These are phyloP conservation scores for Carettochelys insculpta DNA, from an alignment of 2,113 vertebrate genomes.

Conservation along the genomic window DNA sequence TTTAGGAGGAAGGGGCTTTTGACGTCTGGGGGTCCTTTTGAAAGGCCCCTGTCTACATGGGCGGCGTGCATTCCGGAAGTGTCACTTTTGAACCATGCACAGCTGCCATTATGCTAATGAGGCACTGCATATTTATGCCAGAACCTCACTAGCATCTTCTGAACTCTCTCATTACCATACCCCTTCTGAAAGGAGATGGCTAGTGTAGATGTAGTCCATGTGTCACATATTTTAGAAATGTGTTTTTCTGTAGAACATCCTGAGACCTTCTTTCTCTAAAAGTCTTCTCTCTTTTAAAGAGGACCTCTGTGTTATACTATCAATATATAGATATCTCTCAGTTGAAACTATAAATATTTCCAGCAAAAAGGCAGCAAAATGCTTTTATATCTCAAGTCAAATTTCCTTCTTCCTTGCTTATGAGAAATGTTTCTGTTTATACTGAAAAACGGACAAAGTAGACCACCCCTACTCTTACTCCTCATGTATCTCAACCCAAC, in stretches of 20 bases:
- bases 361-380: neutral
- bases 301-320: neutral
- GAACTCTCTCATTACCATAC: too few relatives aligned
- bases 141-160: too few relatives aligned
- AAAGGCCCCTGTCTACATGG: too few relatives aligned
- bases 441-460: neutral
- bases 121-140: too few relatives aligned
- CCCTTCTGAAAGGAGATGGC: too few relatives aligned
- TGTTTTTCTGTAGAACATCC: neutral
- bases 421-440: neutral
- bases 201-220: too few relatives aligned
- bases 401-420: neutral
- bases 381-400: neutral
- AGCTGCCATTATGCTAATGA: too few relatives aligned
- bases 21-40: too few relatives aligned
- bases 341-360: neutral
- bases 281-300: neutral
- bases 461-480: neutral
- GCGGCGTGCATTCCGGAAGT: too few relatives aligned
- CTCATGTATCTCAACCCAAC: neutral
- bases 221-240: neutral
- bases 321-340: neutral
- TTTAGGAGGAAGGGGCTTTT: too few relatives aligned
- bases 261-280: neutral
- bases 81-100: too few relatives aligned